Percentiles rank a stretch among this genome's conserved stretches.
Evolutionary conservation across 2,113 vertebrate species (phyloP).

Genomic region (Gymnorhina tibicen): DNA sequence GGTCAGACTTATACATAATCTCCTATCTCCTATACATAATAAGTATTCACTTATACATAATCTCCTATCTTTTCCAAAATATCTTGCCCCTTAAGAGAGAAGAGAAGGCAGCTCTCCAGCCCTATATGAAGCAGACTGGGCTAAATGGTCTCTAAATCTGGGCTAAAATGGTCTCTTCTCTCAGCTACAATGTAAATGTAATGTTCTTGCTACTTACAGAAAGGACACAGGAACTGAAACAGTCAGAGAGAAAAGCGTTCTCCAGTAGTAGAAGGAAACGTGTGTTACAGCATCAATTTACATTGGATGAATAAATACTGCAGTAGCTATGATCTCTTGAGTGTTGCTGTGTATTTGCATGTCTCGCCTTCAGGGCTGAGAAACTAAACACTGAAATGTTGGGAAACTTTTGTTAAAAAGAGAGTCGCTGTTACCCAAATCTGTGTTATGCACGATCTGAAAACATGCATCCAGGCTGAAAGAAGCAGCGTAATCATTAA

Average conservation of each 20-base stretch:
- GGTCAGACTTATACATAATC: neutral
- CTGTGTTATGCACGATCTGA: neutral
- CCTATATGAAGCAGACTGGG: neutral
- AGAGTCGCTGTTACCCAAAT: neutral
- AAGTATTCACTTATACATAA: neutral
- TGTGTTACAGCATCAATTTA: neutral
- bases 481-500: neutral
- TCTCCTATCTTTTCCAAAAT: neutral
- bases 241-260: neutral
- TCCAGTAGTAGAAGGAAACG: neutral
- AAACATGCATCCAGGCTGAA: neutral
- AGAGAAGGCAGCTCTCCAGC: neutral
- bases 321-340: neutral
- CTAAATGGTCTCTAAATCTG: no score
- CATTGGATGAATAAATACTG: neutral
- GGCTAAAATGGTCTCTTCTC: neutral
- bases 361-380: neutral
- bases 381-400: neutral
- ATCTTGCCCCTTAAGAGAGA: neutral
- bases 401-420: neutral
- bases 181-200: neutral
- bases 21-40: no score
- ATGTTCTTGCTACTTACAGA: neutral
- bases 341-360: neutral
- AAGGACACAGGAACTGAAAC: neutral